Conservation (phyloP, 2,113 vertebrate genomes). For the Mus pahari region DNA sequence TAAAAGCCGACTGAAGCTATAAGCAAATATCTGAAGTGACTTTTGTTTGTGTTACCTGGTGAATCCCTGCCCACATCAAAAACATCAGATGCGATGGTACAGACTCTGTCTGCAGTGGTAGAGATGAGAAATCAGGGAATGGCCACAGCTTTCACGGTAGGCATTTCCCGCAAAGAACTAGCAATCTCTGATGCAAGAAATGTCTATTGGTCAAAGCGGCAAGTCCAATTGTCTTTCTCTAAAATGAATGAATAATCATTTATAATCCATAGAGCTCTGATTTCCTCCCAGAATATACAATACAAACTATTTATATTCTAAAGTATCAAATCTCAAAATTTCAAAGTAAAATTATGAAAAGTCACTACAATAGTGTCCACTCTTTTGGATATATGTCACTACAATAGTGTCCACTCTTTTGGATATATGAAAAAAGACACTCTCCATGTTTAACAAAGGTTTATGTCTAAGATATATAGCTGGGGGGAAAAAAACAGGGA, state of each 20-base stretch:
- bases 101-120: not conserved
- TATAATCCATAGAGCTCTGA: not conserved
- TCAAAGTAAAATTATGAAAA: not conserved
- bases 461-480: not conserved
- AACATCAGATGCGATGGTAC: not conserved
- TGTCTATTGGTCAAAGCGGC: not conserved
- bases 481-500: not conserved
- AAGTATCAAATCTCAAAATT: not conserved
- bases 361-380: not conserved
- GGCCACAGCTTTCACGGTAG: not conserved
- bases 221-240: not conserved
- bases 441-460: not conserved
- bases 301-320: conserved; percentile 1
- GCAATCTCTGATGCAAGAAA: not conserved
- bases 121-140: not conserved
- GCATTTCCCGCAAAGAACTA: not conserved
- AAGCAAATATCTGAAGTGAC: not conserved
- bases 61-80: not conserved
- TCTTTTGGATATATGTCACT: conserved; percentile 5
- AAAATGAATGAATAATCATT: not conserved
- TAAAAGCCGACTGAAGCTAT: not conserved
- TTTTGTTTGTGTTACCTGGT: not conserved
- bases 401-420: not conserved
- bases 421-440: not conserved
- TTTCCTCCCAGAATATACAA: not conserved